Evolutionary conservation across 2,888 invertebrate genomes (phyloP).

Genomic region (Dynastes hyllus): DNA sequence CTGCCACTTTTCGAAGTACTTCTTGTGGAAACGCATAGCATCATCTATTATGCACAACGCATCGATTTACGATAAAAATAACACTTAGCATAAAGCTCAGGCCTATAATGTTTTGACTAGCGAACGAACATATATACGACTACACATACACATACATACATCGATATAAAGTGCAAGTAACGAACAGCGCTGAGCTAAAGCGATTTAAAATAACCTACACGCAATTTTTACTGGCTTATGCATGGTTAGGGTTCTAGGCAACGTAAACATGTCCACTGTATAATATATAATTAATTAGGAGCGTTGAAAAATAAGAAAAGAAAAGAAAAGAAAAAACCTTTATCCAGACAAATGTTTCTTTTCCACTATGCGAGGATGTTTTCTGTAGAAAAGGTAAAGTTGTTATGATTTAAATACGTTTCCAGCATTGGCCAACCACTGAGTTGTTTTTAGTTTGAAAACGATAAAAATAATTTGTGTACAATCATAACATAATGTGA

Average conservation of each 20-base stretch:
- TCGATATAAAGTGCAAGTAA: too few relatives aligned
- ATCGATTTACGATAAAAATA: conserved; percentile 52
- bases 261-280: not conserved
- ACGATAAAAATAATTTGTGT: too few relatives aligned
- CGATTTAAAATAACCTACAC: conserved; percentile 20
- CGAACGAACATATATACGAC: not conserved
- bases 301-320: not conserved
- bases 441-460: too few relatives aligned
- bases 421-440: too few relatives aligned
- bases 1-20: conserved; percentile 43
- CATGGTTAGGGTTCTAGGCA: conserved; percentile 9
- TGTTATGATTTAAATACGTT: too few relatives aligned
- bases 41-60: conserved; percentile 48
- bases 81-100: conserved; percentile 16
- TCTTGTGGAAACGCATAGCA: conserved; percentile 36
- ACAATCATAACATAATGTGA: too few relatives aligned
- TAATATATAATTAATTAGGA: not conserved
- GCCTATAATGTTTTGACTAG: conserved; percentile 32
- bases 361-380: too few relatives aligned
- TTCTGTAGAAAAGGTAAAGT: too few relatives aligned
- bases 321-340: too few relatives aligned
- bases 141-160: too few relatives aligned
- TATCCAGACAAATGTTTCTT: too few relatives aligned
- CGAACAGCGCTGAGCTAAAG: not conserved
- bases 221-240: conserved; percentile 17